Conservation (phyloP, 1,140 invertebrate species). For the Tetragnatha versicolor region DNA sequence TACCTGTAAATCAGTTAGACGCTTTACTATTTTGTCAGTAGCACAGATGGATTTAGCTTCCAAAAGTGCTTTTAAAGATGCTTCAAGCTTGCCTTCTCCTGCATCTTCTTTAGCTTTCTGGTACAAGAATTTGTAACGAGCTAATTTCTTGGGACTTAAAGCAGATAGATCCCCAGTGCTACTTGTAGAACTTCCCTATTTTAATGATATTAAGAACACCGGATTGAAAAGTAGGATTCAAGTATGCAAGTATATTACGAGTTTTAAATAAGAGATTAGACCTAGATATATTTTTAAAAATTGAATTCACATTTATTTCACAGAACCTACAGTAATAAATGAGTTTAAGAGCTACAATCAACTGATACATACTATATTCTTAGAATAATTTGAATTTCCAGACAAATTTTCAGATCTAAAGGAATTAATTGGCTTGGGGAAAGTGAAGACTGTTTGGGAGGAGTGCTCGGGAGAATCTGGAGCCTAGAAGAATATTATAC, state of each 20-base stretch:
- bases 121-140: neutral
- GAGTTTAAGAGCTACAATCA: neutral
- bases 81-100: slow-evolving; percentile 1
- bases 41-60: slow-evolving; percentile 20
- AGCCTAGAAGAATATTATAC: too few relatives aligned
- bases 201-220: neutral
- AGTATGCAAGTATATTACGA: neutral
- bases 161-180: neutral
- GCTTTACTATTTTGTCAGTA: slow-evolving; percentile 26
- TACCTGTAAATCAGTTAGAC: slow-evolving; percentile 37
- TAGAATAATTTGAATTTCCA: too few relatives aligned
- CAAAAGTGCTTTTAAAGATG: slow-evolving; percentile 5
- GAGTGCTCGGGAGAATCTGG: too few relatives aligned
- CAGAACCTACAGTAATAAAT: neutral
- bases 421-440: too few relatives aligned
- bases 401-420: too few relatives aligned
- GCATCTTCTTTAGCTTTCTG: slow-evolving; percentile 7
- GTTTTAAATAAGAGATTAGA: neutral
- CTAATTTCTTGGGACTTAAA: slow-evolving; percentile 4
- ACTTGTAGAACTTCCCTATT: neutral
- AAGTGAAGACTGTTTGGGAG: too few relatives aligned
- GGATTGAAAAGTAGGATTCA: neutral
- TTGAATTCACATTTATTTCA: neutral
- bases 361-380: too few relatives aligned
- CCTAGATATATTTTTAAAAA: neutral